These are phyloP conservation scores for Branchellion lobata DNA, from an alignment of 2,888 invertebrate genomes.

Conservation along the genomic window DNA sequence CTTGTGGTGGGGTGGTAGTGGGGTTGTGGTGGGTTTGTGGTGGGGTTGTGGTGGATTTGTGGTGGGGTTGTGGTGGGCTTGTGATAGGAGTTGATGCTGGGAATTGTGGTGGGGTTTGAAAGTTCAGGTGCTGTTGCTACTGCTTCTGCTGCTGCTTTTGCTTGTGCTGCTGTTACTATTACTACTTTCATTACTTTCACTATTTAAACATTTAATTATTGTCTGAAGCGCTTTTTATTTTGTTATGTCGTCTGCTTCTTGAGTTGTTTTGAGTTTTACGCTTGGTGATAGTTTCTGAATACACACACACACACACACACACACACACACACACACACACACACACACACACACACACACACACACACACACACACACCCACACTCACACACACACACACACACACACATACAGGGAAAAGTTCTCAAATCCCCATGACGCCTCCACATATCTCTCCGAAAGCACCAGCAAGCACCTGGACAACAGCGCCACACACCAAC, in stretches of 20 bases:
- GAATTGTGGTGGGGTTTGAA: conserved; percentile 54
- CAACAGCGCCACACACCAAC: neutral
- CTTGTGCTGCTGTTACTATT: neutral
- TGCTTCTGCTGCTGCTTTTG: neutral
- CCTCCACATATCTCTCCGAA: conserved; percentile 50
- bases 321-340: too few relatives aligned
- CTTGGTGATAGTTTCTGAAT: too few relatives aligned
- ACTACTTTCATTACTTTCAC: neutral
- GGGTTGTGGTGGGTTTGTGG: too few relatives aligned
- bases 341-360: too few relatives aligned
- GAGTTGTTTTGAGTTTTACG: too few relatives aligned
- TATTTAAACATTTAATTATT: neutral
- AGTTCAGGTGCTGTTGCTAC: neutral
- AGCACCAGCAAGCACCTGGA: neutral
- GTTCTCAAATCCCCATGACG: conserved; percentile 54
- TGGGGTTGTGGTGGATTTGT: too few relatives aligned
- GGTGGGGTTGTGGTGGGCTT: too few relatives aligned
- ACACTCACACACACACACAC: too few relatives aligned
- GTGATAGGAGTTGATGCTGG: conserved; percentile 39
- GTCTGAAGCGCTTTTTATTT: neutral
- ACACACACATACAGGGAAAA: conserved; percentile 47
- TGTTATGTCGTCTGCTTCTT: neutral
- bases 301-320: too few relatives aligned
- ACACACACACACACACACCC: too few relatives aligned
- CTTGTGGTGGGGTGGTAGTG: too few relatives aligned